Base-by-base conservation (phyloP, 2,888 invertebrate species). In the Adelognathus sp. region DNA sequence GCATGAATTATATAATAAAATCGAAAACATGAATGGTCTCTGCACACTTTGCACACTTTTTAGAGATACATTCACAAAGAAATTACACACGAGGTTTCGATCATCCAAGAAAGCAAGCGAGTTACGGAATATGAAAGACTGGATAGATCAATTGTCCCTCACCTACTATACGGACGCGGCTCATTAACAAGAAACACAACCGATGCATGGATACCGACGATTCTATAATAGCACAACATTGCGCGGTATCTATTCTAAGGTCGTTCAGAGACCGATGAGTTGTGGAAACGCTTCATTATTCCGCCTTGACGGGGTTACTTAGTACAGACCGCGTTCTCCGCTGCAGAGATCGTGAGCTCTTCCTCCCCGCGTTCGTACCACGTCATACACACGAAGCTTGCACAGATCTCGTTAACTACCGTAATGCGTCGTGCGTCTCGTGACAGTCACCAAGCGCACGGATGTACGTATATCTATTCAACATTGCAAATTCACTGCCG, bases 361-460 rank as follows among this genome's bases (percentile, higher is more conserved):
- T 36, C 9, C 9, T n/a, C 11, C 24, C 39, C 4, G 56, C 44
- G n/a, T n/a, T 56, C 24, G 44, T 56, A 56, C 56, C 11, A 54
- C 54, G 39, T 61, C 52, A 14, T 29, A 41, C 41, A 46, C 60
- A 33, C 52, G 21, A 36, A 31, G 18, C 66, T 41, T 27, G 31
- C 58, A 36, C 31, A 31, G 60, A 67, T 67, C 74, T 61, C 54
- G 74, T 67, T 67, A 67, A 27, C 14, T 16, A 16, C 18, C 29
- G 18, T 54, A 67, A 61, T 75, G 44, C 74, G 61, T 75, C 61
- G 61, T 69, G 33, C 74, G 67, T 75, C 67, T 75, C 67, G 21
- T 75, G 61, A 61, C 52, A 61, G 50, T 61, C 41, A 16, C 41
- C 14, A 21, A 11, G 36, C 24, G 24, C 44, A 11, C 21, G n/a